A percentile compares a stretch with the other conserved stretches of the same genome.
phyloP scores from a whole-genome alignment of 2,113 vertebrate species.

The Lanius ludovicianus region DNA sequence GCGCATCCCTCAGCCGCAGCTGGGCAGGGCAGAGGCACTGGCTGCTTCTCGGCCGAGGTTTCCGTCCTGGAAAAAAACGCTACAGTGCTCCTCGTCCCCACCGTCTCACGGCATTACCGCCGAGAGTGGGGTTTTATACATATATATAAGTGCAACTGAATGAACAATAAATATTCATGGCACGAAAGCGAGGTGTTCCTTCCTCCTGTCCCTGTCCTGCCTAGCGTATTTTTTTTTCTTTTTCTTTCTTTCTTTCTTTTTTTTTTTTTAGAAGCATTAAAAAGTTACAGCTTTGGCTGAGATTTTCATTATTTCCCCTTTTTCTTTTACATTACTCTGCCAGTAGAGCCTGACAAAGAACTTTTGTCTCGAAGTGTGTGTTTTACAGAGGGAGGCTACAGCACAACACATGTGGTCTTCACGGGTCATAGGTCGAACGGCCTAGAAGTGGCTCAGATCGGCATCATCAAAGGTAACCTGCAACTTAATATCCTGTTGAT shows the following conservation, averaged over 20 bases:
- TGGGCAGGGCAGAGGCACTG: not conserved
- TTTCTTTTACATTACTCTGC: constrained; percentile 50
- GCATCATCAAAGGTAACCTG: constrained; percentile 80
- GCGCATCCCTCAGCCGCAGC: not conserved
- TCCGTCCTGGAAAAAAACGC: not conserved
- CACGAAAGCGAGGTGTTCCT: not conserved
- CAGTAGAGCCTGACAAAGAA: constrained; percentile 68
- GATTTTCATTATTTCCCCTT: constrained; percentile 68
- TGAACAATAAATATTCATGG: constrained; percentile 50
- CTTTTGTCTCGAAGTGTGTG: constrained; percentile 80
- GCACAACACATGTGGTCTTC: constrained; percentile 85
- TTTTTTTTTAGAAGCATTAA: constrained; percentile 11
- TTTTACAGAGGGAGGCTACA: constrained; percentile 77
- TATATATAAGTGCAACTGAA: not conserved
- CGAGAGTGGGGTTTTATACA: not conserved
- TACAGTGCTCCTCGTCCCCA: not conserved
- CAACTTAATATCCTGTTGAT: constrained; percentile 89
- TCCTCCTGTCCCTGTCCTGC: not conserved
- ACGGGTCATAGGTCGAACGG: constrained; percentile 87
- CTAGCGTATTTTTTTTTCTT: not conserved
- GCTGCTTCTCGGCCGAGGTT: not conserved
- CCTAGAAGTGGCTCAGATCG: constrained; percentile 84
- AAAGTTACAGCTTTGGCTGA: constrained; percentile 69
- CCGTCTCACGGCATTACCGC: not conserved
- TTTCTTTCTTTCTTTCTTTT: too few relatives aligned